Evolutionary conservation across 2,888 invertebrate genomes (phyloP), one percentile per base, ranked within the genome.

Genomic region (Rhagonycha lutea): DNA sequence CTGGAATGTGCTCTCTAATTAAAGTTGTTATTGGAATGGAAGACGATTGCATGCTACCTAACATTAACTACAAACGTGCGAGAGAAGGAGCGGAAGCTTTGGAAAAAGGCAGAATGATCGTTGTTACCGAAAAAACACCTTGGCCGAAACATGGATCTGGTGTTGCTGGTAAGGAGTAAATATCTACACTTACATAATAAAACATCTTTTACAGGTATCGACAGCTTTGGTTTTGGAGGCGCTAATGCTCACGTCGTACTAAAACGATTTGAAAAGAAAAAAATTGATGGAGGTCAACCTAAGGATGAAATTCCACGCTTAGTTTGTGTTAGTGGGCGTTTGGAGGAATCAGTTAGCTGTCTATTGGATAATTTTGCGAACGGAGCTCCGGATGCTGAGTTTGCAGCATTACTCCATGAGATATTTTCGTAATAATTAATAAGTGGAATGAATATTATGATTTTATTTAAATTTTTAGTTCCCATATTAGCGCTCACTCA

Each of bases 141-240:
- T 94, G 96, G 90, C 82, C 82, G 29, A 83, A 85, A 28, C 18
- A 73, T 18, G 69, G 73, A 18, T 63, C 73, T 9, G 73, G 73
- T 3, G 3, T 69, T 8, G 73, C 62, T 14, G 70, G 70, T 70
- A 68, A 10, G 12, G 1, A n/a, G 11, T 63, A 11, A n/a, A 11
- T 62, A 74, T 23, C 77, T 84, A 86, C 76, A 80, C 75, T 12
- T 85, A 83, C 47, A n/a, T 4, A 74, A 14, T 14, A n/a, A 23
- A 81, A 23, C 32, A 0, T 32, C n/a, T 12, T 65, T 69, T 86
- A 92, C 93, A 68, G 97, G 94, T 4, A 90, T 98, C 26, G 98
- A 96, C 89, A 96, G 96, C 10, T 98, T 98, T 86, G 98, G 98
- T 0, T 98, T 98, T 85, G 98, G 98, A 28, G 98, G 98, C 0